Conservation (phyloP, 2,113 vertebrate genomes). For the Tychaedon coryphoeus region DNA sequence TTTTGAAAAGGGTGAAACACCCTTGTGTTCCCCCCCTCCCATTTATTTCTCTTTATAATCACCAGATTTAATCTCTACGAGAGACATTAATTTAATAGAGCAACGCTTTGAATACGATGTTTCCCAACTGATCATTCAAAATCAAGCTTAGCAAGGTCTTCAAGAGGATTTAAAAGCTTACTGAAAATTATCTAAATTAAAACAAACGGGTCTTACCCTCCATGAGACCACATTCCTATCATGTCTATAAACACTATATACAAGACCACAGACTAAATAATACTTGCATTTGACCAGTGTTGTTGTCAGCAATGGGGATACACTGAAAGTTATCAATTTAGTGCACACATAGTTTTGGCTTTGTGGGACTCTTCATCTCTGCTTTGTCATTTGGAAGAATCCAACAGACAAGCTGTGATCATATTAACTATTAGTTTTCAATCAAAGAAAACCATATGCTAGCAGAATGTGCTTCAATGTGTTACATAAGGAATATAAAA, state of each 20-base stretch:
- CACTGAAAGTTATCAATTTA: background rate
- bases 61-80: background rate
- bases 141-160: background rate
- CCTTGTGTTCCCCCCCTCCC: background rate
- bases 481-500: background rate
- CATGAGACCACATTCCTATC: background rate
- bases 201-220: background rate
- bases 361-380: background rate
- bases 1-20: background rate
- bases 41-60: background rate
- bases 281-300: background rate
- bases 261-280: background rate
- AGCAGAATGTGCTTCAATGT: background rate
- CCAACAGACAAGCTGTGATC: background rate
- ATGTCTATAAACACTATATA: background rate
- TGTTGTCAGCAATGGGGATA: background rate
- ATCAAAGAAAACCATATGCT: background rate
- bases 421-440: background rate
- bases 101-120: background rate
- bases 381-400: background rate
- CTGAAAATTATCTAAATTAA: slow-evolving; percentile 27
- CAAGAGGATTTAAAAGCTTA: slow-evolving; percentile 34
- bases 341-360: background rate
- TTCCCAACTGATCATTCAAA: slow-evolving; percentile 26
- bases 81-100: background rate